Base-by-base conservation (phyloP, 2,888 invertebrate genomes). In the Lepidocyrtinus sp. region DNA sequence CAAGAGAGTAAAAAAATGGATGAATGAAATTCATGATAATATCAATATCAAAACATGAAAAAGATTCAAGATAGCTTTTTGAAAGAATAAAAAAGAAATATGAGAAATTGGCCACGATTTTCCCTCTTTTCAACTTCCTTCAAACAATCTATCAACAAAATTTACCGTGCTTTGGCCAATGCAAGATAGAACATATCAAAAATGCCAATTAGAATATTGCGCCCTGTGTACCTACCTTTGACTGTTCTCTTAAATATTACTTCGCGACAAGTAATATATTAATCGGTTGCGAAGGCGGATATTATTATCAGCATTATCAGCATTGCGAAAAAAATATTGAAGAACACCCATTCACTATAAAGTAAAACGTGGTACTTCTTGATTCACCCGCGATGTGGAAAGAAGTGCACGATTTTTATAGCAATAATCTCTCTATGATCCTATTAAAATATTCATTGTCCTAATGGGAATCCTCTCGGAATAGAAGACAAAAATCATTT, bases 101-200 rank as follows among this genome's bases (percentile, higher is more conserved):
- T 70, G 76, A 76, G 76, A 76, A 76, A 76, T 70, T 76, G 76
- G 36, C 61, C 76, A 76, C 76, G 76, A 76, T 70, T 76, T 70
- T 76, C 62, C 68, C 36, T 1, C 36, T 62, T 71, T 25, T 45
- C 59, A 69, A 71, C 71, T 71, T 71, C 71, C 71, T 71, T 71
- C 71, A 71, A 71, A 71, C 71, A 59, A 71, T 71, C 71, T 71
- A 71, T 71, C 71, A 71, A 71, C 50, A 69, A 69, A 19, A n/a
- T n/a, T n/a, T n/a, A n/a, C n/a, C n/a, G n/a, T n/a, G n/a, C n/a
- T n/a, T n/a, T n/a, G n/a, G n/a, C n/a, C 69, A 69, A 69, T 25
- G 15, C 19, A 62, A 62, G 12, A 9, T 2, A 15, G 21, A 22
- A 61, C 61, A 61, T 61, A 61, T 61, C 7, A 9, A 61, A 61